Evolutionary conservation across 2,888 invertebrate species (phyloP).

Genomic region (Metallyticus violacea): DNA sequence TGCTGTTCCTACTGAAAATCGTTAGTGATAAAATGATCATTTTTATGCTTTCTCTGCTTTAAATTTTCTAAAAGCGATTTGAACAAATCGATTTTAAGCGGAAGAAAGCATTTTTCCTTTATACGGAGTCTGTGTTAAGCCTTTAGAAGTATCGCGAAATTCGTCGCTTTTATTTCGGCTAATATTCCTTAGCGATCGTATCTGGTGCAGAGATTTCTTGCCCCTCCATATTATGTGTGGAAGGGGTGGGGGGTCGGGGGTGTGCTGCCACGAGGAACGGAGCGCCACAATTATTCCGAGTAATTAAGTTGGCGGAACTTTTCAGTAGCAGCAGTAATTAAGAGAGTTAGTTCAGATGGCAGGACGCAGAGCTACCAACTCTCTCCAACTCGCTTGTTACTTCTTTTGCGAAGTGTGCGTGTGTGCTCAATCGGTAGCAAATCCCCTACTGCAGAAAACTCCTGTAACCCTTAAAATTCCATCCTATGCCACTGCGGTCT

Average conservation of each 20-base stretch:
- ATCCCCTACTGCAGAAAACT: neutral
- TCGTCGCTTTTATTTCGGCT: neutral
- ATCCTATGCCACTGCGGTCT: neutral
- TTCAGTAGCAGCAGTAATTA: constrained; percentile 28
- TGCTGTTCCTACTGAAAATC: no score
- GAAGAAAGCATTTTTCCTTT: neutral
- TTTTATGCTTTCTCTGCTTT: neutral
- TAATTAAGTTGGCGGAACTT: constrained; percentile 32
- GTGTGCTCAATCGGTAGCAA: neutral
- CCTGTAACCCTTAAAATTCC: neutral
- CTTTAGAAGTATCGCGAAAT: neutral
- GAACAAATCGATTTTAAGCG: neutral
- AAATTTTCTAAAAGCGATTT: neutral
- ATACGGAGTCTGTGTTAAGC: neutral
- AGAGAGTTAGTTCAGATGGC: constrained; percentile 24
- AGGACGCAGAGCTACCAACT: neutral
- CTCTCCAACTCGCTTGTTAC: neutral
- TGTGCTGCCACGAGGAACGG: neutral
- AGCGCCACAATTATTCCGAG: constrained; percentile 33
- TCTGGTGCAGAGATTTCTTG: neutral
- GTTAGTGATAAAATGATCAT: no score
- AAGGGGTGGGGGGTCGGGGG: no score
- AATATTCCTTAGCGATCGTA: neutral
- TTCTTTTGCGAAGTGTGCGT: neutral
- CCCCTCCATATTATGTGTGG: neutral